Conservation (phyloP, 2,888 invertebrate species). For the Dendrolimus houi region DNA sequence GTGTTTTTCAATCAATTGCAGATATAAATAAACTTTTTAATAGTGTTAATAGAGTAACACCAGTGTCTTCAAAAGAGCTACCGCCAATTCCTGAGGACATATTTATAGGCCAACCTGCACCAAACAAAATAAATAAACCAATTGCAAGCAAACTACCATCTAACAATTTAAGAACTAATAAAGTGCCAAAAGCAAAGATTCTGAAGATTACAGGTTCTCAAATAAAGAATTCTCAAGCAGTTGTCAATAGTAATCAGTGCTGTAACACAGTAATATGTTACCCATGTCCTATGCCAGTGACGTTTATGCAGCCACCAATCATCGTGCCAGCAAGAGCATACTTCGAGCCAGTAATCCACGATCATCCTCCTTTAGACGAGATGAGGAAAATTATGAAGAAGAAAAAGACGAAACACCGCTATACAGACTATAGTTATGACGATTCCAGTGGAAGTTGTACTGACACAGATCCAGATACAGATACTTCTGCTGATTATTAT, state of each 20-base stretch:
- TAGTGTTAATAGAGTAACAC: neutral
- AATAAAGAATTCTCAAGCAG: neutral
- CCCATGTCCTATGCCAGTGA: constrained; percentile 9
- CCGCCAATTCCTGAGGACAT: neutral
- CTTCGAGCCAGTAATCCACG: constrained; percentile 48
- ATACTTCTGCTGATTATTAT: constrained; percentile 17
- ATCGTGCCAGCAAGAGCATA: constrained; percentile 35
- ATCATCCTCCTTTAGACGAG: constrained; percentile 44
- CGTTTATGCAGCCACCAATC: constrained; percentile 23
- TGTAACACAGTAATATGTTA: constrained; percentile 9
- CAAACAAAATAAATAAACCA: neutral
- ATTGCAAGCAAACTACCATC: neutral
- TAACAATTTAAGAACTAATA: neutral
- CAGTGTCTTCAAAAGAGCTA: too few relatives aligned
- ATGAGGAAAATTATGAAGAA: constrained; percentile 30
- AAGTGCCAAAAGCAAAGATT: neutral
- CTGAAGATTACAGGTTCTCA: too few relatives aligned
- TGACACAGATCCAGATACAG: constrained; percentile 8
- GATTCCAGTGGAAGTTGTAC: constrained; percentile 10
- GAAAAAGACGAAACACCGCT: constrained; percentile 11
- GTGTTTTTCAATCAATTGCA: neutral
- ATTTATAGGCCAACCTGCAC: neutral
- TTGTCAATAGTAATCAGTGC: constrained; percentile 2
- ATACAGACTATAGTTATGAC: constrained; percentile 5
- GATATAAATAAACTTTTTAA: neutral